Evolutionary conservation across 1,140 invertebrate species (phyloP).

Genomic region (Ctenoplectra terminalis): DNA sequence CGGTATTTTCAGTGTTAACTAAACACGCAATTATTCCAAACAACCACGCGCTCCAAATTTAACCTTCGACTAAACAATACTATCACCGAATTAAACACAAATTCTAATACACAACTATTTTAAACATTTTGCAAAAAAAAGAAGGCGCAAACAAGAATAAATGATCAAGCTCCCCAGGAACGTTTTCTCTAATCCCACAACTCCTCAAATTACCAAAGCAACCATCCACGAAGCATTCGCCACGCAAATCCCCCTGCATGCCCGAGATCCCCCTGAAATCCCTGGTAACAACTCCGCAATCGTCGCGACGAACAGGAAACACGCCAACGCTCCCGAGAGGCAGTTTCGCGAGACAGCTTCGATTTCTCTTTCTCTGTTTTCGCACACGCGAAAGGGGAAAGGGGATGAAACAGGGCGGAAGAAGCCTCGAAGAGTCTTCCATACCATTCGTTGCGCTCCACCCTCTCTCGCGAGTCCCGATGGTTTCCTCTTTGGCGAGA

Average conservation of each 20-base stretch:
- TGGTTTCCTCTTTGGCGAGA: not conserved
- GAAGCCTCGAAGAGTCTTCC: not conserved
- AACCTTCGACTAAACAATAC: too few relatives aligned
- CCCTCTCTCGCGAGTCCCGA: too few relatives aligned
- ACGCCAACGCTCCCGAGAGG: too few relatives aligned
- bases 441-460: not conserved
- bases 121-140: too few relatives aligned
- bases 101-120: too few relatives aligned
- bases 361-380: not conserved
- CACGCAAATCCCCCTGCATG: too few relatives aligned
- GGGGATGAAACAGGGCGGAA: not conserved
- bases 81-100: too few relatives aligned
- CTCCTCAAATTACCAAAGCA: not conserved
- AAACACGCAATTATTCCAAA: too few relatives aligned
- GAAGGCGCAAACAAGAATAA: too few relatives aligned
- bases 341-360: not conserved
- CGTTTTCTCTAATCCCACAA: not conserved
- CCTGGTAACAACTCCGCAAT: not conserved
- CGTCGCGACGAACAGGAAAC: not conserved
- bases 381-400: not conserved
- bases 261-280: not conserved
- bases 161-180: not conserved
- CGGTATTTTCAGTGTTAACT: too few relatives aligned
- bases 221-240: not conserved
- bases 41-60: too few relatives aligned